Evolutionary conservation across 2,797 vertebrate species (phyloP), one percentile per base, ranked within the genome.

Genomic region (Cryptoblepharus egeriae): DNA sequence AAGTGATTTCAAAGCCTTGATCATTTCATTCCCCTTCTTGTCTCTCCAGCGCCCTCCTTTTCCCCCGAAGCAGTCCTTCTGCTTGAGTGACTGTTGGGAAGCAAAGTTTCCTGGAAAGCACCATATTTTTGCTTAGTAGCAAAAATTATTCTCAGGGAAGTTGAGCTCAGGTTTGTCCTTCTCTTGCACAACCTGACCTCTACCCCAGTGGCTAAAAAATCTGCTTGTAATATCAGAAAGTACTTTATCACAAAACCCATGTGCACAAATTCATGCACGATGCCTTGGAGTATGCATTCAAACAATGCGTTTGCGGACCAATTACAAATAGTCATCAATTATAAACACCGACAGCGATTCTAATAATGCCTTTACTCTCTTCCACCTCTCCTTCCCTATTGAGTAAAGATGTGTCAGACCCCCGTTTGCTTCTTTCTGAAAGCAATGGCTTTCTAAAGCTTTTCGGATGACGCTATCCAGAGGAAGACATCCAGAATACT

Each of bases 51-150:
- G 49, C 13, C 30, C 2, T 16, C 12, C 63, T 6, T 70, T 42
- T 30, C 79, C 32, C 63, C 88, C 81, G 75, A 89, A 89, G 68
- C 80, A 77, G 85, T 73, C 37, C n/a, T n/a, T n/a, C n/a, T n/a
- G n/a, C n/a, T n/a, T n/a, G n/a, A n/a, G n/a, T n/a, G n/a, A n/a
- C n/a, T n/a, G n/a, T n/a, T n/a, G n/a, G n/a, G n/a, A n/a, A n/a
- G n/a, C n/a, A n/a, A n/a, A n/a, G n/a, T n/a, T n/a, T n/a, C n/a
- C 88, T 94, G 89, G 91, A 93, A 92, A 93, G 92, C 88, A 69
- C 75, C n/a, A 58, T 60, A 70, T 79, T 75, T 82, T 74, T 85
- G 71, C 82, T 80, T 67, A 77, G 84, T 67, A 77, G 84, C 74
- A 79, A 84, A 85, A 92, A 90, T 90, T 93, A 82, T 85, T 82